Evolutionary conservation across 2,888 invertebrate species (phyloP), one percentile per base, ranked within the genome.

Genomic region (Eupithecia centaureata): DNA sequence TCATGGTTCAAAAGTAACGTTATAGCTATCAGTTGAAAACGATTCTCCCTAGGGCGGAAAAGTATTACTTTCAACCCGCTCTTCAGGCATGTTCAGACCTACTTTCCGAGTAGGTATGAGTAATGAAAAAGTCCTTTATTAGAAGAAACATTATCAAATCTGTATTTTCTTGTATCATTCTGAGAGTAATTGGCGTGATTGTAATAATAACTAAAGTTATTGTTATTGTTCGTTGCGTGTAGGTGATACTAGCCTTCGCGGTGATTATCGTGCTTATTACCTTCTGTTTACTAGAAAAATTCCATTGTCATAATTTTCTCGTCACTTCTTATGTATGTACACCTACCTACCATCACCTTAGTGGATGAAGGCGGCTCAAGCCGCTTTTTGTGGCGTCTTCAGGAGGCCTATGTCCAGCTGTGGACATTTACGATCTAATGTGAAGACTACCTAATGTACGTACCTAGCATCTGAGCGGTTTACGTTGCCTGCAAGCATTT

Each of bases 251-350:
- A 22, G 18, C 22, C 47, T 47, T 47, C 47, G 47, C 47, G 47
- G 47, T 47, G 47, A 47, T 47, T 47, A 47, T 22, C 10, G 15
- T 52, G 25, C 25, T 51, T 13, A 13, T 51, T 18, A 27, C 27
- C 25, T 47, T 18, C 12, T 52, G 10, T 27, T 7, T 59, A 32
- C 59, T 28, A 33, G 58, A 63, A 18, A 60, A 59, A 52, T 63
- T 35, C 63, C 28, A 67, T 62, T 67, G 59, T 67, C 32, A 15
- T 52, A 27, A 52, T 27, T 47, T 47, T 18, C 42, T 10, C 18
- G 42, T 18, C 42, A 42, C 42, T 42, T 4, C 35, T 13, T 13
- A 7, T 13, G 2, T 38, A 38, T 4, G 1, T 38, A 38, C n/a
- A 38, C n/a, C n/a, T 3, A 1, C n/a, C 38, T n/a, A 7, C 5